These are phyloP conservation scores for Xylophagus ater DNA, from an alignment of 2,888 invertebrate genomes.

Conservation along the genomic window DNA sequence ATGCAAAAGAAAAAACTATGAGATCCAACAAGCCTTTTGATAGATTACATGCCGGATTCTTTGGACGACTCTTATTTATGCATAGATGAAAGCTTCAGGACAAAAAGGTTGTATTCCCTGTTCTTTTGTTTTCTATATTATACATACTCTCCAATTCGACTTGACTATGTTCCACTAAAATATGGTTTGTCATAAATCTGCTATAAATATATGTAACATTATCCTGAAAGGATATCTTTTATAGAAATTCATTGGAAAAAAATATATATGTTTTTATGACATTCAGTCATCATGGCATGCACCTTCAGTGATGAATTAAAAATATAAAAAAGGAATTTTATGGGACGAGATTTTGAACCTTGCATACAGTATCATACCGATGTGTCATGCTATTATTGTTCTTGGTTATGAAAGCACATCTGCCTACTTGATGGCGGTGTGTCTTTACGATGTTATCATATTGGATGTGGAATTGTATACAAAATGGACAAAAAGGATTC, in stretches of 20 bases:
- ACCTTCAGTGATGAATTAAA: constrained; percentile 7
- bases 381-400: too few relatives aligned
- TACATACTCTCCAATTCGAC: not conserved
- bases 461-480: not conserved
- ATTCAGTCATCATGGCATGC: not conserved
- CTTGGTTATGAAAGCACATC: too few relatives aligned
- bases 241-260: not conserved
- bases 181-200: not conserved
- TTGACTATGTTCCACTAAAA: not conserved
- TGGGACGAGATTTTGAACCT: not conserved
- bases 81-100: constrained; percentile 3
- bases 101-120: constrained; percentile 3
- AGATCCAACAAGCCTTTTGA: constrained; percentile 11
- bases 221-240: too few relatives aligned
- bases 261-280: not conserved
- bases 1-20: not conserved
- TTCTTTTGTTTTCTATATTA: not conserved
- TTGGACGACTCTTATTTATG: constrained; percentile 11
- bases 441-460: not conserved
- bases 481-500: too few relatives aligned
- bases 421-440: too few relatives aligned
- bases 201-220: too few relatives aligned
- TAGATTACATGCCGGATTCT: constrained; percentile 15
- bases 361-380: too few relatives aligned
- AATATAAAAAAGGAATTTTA: not conserved